A percentile compares a stretch with the other conserved stretches of the same genome.
These are phyloP conservation scores for Coryphaenoides rupestris DNA, from an alignment of 2,113 vertebrate genomes.

Conservation along the genomic window DNA sequence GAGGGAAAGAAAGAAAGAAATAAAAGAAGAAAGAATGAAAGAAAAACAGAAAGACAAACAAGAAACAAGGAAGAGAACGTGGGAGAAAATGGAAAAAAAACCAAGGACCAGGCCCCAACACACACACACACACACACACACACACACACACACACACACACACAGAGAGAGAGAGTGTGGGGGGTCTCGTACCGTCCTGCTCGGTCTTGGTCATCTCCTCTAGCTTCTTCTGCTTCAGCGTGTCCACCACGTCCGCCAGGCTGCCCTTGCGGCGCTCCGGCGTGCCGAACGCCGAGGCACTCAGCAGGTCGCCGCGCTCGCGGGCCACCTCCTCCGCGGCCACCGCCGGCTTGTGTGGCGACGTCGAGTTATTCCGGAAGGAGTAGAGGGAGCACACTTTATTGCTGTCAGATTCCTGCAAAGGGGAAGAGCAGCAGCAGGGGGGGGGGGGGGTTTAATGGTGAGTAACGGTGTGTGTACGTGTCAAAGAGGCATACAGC, in stretches of 20 bases:
- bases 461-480: slow-evolving; percentile 30
- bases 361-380: slow-evolving; percentile 99
- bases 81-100: background rate
- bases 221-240: slow-evolving; percentile 98
- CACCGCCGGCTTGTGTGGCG: slow-evolving; percentile 96
- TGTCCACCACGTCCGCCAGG: slow-evolving; percentile 97
- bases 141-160: slow-evolving; percentile 24
- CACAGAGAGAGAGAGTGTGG: slow-evolving; percentile 14
- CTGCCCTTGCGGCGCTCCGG: slow-evolving; percentile 98
- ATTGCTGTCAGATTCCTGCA: slow-evolving; percentile 97
- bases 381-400: slow-evolving; percentile 99
- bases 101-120: background rate
- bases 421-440: slow-evolving; percentile 63
- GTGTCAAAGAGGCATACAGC: slow-evolving; percentile 43
- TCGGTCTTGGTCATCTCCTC: slow-evolving; percentile 99
- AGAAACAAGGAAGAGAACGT: background rate
- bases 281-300: slow-evolving; percentile 92
- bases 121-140: slow-evolving; percentile 29
- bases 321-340: slow-evolving; percentile 97
- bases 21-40: background rate
- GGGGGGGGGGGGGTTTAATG: slow-evolving; percentile 42
- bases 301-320: slow-evolving; percentile 93
- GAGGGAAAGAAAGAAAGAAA: slow-evolving; percentile 15
- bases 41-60: too few relatives aligned
- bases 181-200: slow-evolving; percentile 86